Conservation (phyloP, 2,113 vertebrate genomes). For the Sula dactylatra region DNA sequence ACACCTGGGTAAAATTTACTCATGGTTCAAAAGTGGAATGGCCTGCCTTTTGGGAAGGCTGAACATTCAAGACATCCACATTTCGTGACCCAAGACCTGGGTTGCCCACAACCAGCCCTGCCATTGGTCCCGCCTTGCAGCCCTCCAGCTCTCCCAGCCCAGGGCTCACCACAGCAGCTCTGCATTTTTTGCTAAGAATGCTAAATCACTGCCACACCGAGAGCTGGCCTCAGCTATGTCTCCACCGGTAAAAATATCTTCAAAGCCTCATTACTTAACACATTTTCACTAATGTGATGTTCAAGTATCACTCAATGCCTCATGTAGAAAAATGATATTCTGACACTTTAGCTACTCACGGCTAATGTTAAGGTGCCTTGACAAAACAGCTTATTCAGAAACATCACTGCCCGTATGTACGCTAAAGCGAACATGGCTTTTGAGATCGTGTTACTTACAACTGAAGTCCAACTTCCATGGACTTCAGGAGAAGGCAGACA, state of each 20-base stretch:
- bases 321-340: background rate
- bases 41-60: background rate
- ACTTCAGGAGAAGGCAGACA: background rate
- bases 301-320: background rate
- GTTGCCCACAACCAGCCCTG: background rate
- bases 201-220: background rate
- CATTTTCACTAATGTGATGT: constrained; percentile 14
- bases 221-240: background rate
- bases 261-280: constrained; percentile 10
- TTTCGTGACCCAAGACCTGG: background rate
- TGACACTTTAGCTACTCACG: background rate
- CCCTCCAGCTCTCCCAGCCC: background rate
- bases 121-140: background rate
- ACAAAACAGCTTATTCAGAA: background rate
- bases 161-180: background rate
- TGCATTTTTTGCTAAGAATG: background rate
- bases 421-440: background rate
- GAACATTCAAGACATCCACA: background rate
- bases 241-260: background rate
- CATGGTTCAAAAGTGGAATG: background rate
- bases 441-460: background rate
- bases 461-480: background rate
- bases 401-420: accelerated
- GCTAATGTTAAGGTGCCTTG: background rate
- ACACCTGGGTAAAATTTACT: background rate